Evolutionary conservation across 1,140 invertebrate species (phyloP), one percentile per base, ranked within the genome.

Genomic region (Charaxes varanes): DNA sequence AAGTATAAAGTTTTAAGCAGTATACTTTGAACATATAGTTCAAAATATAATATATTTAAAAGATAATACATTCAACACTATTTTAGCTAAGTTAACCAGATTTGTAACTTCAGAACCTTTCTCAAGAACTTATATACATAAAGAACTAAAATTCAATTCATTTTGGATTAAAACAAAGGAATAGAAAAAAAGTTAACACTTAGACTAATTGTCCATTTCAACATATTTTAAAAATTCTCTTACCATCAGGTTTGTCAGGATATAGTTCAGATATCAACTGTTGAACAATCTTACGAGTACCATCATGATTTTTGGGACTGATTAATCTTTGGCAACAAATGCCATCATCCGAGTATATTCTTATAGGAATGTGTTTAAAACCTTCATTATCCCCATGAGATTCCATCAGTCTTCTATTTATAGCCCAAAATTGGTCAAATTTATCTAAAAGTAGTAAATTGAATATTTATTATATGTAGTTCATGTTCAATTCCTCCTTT

Each of bases 341-440:
- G 23, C 91, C 90, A 69, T 93, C 92, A 62, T 90, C 90, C n/a
- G 87, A 85, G 72, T 98, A 97, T 69, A 95, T 90, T 58, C 94
- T 90, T 63, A 96, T 93, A 37, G 97, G 96, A 88, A 99, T 96
- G 76, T 95, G 90, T 81, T 94, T 95, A 69, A 98, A 98, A 15
- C 89, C 87, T 53, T 96, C 93, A 72, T 88, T 88, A 15, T 92
- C 90, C 34, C 85, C 85, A 43, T 74, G 87, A 4, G 90, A 87
- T 77, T 98, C 96, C 97, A 99, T 99, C 30, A 99, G 80, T 68
- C 94, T 92, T 54, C 94, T 89, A 76, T 99, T 99, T 6, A 99
- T 92, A 3, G 94, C 91, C 97, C 98, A 99, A 82, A 99, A 99
- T 78, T 99, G 97, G 80, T 99, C 97, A 86, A 99, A 99, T 86